A percentile compares a stretch with the other conserved stretches of the same genome.
Evolutionary conservation across 2,113 vertebrate genomes (phyloP).

Genomic region (Pseudopipra pipra): DNA sequence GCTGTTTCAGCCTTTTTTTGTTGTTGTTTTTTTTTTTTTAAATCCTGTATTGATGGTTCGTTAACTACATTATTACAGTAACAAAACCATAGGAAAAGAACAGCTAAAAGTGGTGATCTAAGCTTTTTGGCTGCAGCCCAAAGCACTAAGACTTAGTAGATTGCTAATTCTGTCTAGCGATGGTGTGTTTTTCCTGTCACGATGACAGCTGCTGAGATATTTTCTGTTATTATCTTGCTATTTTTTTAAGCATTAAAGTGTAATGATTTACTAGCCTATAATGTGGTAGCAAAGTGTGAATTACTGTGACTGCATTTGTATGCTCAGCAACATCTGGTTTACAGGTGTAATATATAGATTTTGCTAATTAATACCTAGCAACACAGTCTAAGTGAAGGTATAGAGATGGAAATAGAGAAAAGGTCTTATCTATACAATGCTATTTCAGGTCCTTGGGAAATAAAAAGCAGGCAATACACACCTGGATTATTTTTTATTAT

Average conservation of each 20-base stretch:
- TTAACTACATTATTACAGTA: not conserved
- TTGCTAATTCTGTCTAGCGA: not conserved
- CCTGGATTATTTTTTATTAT: not conserved
- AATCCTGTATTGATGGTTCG: not conserved
- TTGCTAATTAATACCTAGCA: constrained; percentile 4
- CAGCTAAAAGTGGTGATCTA: not conserved
- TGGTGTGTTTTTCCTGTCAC: constrained; percentile 29
- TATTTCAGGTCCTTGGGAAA: not conserved
- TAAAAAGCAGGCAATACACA: not conserved
- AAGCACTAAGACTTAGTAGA: not conserved
- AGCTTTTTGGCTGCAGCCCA: constrained; percentile 12
- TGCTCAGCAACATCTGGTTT: constrained; percentile 52
- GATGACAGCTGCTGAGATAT: constrained; percentile 61
- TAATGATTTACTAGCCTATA: constrained; percentile 39
- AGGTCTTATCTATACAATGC: not conserved
- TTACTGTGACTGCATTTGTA: not conserved
- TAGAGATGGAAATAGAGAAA: not conserved
- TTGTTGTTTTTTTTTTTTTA: not conserved
- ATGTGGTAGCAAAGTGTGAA: not conserved
- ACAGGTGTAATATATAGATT: constrained; percentile 24
- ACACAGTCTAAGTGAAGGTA: not conserved
- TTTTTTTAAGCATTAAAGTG: constrained; percentile 18
- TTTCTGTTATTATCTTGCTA: constrained; percentile 59
- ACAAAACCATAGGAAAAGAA: not conserved
- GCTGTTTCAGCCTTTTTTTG: not conserved